Percentiles rank a stretch among this genome's conserved stretches.
Conservation (phyloP, 2,888 invertebrate species). For the Anorthoa munda region DNA sequence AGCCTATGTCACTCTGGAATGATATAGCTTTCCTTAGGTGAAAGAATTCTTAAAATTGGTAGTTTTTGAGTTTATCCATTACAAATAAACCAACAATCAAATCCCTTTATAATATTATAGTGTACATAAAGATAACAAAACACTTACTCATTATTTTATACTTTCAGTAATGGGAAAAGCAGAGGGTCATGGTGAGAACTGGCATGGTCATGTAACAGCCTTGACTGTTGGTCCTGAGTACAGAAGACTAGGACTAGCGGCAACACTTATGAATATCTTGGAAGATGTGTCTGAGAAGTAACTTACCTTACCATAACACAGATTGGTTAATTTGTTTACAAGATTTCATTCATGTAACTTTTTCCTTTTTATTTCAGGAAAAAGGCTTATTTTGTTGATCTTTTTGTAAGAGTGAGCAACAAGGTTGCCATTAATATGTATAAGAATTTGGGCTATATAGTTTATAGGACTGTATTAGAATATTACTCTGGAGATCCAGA, state of each 20-base stretch:
- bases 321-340: not conserved
- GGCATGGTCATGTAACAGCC: constrained; percentile 99
- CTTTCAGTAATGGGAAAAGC: constrained; percentile 99
- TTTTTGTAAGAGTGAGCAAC: constrained; percentile 99
- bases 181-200: constrained; percentile 98
- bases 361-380: constrained; percentile 92
- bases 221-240: constrained; percentile 98
- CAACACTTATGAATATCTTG: constrained; percentile 97
- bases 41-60: no score
- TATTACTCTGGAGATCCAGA: constrained; percentile 99
- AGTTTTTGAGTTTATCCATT: no score
- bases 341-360: constrained; percentile 1
- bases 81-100: no score
- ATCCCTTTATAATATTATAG: no score
- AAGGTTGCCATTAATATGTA: constrained; percentile 99
- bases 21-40: no score
- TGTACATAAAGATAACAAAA: no score
- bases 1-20: no score
- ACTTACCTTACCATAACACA: constrained; percentile 33
- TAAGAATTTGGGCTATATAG: constrained; percentile 98
- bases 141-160: not conserved
- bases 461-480: constrained; percentile 98
- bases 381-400: constrained; percentile 98
- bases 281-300: constrained; percentile 99
- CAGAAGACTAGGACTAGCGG: constrained; percentile 97